Evolutionary conservation across 2,113 vertebrate genomes (phyloP), one percentile per base, ranked within the genome.

Genomic region (Cebidichthys violaceus): DNA sequence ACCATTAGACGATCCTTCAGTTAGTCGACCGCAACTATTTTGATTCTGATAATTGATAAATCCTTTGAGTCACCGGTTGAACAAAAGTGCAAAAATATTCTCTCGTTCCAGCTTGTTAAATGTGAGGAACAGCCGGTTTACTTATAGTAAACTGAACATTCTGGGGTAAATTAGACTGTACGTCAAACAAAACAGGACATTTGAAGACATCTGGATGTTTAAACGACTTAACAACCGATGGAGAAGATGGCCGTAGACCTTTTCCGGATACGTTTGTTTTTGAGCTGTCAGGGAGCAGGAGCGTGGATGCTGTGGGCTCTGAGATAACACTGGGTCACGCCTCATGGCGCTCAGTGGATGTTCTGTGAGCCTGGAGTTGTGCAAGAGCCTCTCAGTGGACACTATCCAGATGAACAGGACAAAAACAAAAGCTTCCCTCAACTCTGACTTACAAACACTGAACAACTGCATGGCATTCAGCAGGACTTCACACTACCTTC

Each of bases 361-460:
- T 91, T 89, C 78, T 37, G 68, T n/a, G 45, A 20, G 45, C 66
- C 27, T 85, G 68, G 45, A 78, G 86, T 94, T 94, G 93, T 69
- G 82, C 75, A 93, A 94, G 85, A 87, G 88, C 64, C 83, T 68
- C 83, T 86, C 82, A 6, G 85, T 90, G 89, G 90, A 91, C 86
- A 84, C 80, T 78, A 75, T 90, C 93, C 92, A 93, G 91, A 88
- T 81, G 88, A 92, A 71, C 65, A 86, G 83, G 84, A 90, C 89
- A 89, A 93, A 92, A 94, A 94, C 92, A 93, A 87, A 60, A 92
- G 68, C 84, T 76, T 79, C 76, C 83, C 88, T 78, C 72, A 39
- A 39, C 24, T 37, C 59, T 84, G 90, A 90, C 86, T 90, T 83
- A 87, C 82, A 70, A 69, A 70, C 69, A 69, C 75, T 66, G 82